Evolutionary conservation across 1,140 invertebrate species (phyloP), one percentile per base, ranked within the genome.

Genomic region (Penaeus japonicus): DNA sequence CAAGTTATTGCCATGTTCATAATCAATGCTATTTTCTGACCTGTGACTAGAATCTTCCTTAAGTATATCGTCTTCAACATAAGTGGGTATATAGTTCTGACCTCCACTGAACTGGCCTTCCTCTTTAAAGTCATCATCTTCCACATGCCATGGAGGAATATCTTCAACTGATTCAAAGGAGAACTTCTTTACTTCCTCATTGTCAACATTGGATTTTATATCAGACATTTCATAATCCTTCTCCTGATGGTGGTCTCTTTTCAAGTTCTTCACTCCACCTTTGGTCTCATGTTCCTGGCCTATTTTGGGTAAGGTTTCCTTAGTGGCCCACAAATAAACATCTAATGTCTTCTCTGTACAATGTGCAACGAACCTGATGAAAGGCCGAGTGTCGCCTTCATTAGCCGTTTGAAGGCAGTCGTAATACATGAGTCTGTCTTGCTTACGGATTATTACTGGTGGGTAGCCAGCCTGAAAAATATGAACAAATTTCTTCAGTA

Each of bases 281-380:
- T 57, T 35, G n/a, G 20, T 24, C 12, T 82, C 80, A 57, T 83
- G 62, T n/a, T 85, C 84, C 70, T 87, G 85, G 62, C 59, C 87
- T 30, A 88, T 88, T 59, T 88, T 77, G 17, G 87, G 87, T 77
- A 88, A 57, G 7, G 47, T 32, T 32, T 89, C 87, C 30, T 79
- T 84, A 1, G 87, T 89, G 59, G 87, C 87, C 87, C 87, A 89
- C 22, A 89, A 57, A 57, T 98, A 99, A 81, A 98, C 94, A 93
- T 99, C 97, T n/a, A 99, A 92, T 0, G 97, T 98, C 91, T 96
- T 95, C 92, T 99, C 97, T 2, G 97, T 98, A 92, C 97, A 98
- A 89, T 97, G 96, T 0, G 97, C 97, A 91, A 99, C 98, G 92
- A 99, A 99, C 91, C 98, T 94, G 7, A 99, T 95, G 93, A 99